Conservation (phyloP, 2,888 invertebrate genomes). For the Caenorhabditis becei region DNA sequence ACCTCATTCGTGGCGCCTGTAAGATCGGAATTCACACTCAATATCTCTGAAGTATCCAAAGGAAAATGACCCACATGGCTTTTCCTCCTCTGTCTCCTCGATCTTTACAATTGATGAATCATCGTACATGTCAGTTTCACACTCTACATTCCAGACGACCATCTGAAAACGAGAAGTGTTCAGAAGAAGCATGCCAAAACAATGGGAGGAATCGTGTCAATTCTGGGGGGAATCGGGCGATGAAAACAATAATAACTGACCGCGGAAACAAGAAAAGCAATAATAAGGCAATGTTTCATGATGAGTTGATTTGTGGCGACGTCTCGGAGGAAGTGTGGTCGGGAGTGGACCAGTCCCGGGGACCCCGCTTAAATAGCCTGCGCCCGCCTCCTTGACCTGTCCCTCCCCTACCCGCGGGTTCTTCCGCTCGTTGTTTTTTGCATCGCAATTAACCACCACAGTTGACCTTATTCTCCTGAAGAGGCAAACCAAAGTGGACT, state of each 20-base stretch:
- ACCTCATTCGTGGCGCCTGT: conserved; percentile 64
- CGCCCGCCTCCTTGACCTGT: conserved; percentile 10
- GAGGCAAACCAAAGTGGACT: conserved; percentile 17
- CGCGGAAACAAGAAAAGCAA: conserved; percentile 43
- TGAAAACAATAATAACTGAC: conserved; percentile 29
- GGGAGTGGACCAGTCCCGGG: conserved; percentile 33
- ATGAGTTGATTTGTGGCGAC: neutral
- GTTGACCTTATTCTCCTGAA: conserved; percentile 42
- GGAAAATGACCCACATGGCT: conserved; percentile 56
- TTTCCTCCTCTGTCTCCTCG: conserved; percentile 34
- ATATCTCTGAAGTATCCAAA: too few relatives aligned
- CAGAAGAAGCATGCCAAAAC: conserved; percentile 10
- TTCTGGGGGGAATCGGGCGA: neutral
- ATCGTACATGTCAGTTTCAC: conserved; percentile 58
- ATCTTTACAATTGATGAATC: conserved; percentile 41
- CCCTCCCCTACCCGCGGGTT: conserved; percentile 20
- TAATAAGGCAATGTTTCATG: conserved; percentile 45
- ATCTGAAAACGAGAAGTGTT: conserved; percentile 35
- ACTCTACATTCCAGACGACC: conserved; percentile 35
- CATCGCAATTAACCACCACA: conserved; percentile 20
- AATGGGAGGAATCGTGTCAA: neutral
- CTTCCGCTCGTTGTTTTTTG: conserved; percentile 49
- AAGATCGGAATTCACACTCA: neutral
- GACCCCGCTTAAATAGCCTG: conserved; percentile 39
- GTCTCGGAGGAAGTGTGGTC: conserved; percentile 19